These are phyloP conservation scores for Chloroceryle inda DNA, from an alignment of 2,797 vertebrate genomes.

Conservation along the genomic window DNA sequence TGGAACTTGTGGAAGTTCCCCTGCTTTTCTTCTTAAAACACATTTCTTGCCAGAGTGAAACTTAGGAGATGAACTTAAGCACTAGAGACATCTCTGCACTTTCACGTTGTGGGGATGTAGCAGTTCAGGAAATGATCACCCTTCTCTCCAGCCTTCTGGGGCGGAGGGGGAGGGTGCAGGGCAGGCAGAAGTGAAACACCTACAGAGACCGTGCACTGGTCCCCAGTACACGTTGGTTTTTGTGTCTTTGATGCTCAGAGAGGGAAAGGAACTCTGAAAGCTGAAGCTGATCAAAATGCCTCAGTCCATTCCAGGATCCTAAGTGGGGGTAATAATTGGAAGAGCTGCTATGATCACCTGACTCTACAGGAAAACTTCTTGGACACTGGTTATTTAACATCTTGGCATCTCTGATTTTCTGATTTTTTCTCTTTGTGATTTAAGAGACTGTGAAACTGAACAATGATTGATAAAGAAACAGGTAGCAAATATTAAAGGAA, in stretches of 20 bases:
- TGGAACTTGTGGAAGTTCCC: not conserved
- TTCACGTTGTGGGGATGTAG: fast-evolving
- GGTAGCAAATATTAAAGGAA: not conserved
- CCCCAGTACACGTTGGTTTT: fast-evolving
- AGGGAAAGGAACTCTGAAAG: not conserved
- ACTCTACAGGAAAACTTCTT: not conserved
- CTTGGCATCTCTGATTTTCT: not conserved
- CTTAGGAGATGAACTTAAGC: too few species aligned
- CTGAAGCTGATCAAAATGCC: not conserved
- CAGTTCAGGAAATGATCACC: not conserved
- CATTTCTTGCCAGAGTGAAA: not conserved
- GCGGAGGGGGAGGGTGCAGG: too few species aligned
- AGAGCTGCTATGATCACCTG: not conserved
- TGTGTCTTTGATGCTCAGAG: not conserved
- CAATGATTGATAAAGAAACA: not conserved
- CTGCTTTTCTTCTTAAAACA: not conserved
- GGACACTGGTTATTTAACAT: not conserved
- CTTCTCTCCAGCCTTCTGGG: not conserved
- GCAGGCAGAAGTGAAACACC: not conserved
- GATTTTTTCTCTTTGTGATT: not conserved
- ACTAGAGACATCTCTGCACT: too few species aligned
- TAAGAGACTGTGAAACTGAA: not conserved
- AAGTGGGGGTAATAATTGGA: not conserved
- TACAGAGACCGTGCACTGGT: too few species aligned
- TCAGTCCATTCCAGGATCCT: not conserved